These are phyloP conservation scores for Beris morrisii DNA, from an alignment of 2,888 invertebrate genomes.

Conservation along the genomic window DNA sequence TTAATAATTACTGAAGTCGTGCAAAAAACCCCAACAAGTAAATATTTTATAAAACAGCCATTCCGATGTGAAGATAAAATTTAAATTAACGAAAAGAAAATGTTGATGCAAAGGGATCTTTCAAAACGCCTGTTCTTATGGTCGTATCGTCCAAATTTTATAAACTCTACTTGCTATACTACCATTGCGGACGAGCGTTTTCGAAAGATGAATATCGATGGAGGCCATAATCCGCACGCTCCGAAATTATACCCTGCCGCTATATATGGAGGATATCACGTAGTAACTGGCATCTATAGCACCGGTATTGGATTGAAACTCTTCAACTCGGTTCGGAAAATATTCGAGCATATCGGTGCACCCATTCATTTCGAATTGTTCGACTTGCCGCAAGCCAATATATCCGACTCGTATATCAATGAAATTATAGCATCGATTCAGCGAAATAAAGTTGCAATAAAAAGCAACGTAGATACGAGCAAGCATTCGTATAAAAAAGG, in stretches of 20 bases:
- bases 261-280: constrained; percentile 4
- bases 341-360: background rate
- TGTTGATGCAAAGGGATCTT: too few species aligned
- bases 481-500: background rate
- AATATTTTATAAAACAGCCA: too few species aligned
- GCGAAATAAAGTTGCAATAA: constrained; percentile 6
- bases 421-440: constrained; percentile 9
- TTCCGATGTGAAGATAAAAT: too few species aligned
- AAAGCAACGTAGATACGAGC: background rate
- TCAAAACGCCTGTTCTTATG: too few species aligned
- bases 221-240: too few species aligned
- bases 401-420: background rate
- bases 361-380: background rate
- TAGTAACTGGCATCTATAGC: constrained; percentile 7
- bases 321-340: constrained; percentile 5
- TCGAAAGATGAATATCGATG: too few species aligned
- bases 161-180: too few species aligned
- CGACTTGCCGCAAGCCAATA: background rate
- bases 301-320: constrained; percentile 9
- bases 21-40: too few species aligned
- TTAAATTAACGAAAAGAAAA: too few species aligned
- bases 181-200: too few species aligned
- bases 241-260: background rate
- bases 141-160: too few species aligned
- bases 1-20: too few species aligned